Evolutionary conservation across 2,113 vertebrate genomes (phyloP), one percentile per base, ranked within the genome.

Genomic region (Circaetus cinerascens): DNA sequence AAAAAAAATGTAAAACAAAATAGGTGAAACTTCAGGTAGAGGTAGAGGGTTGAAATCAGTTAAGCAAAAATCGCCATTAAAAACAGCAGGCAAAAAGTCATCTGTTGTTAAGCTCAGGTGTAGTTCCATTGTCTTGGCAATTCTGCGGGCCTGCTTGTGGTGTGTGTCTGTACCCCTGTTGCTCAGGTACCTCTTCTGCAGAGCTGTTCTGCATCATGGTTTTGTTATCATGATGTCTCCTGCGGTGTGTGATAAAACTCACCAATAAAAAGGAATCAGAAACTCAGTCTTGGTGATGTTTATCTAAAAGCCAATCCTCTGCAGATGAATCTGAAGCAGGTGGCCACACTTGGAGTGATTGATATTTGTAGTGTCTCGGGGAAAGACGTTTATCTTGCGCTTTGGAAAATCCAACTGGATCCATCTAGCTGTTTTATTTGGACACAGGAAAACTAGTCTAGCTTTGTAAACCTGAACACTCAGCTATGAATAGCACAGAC

Each of bases 401-500:
- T 74, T 90, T 86, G 81, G 74, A 93, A 88, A 66, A 74, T 82
- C 50, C 53, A 79, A 2, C 68, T 90, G 78, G 63, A 90, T 97
- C 63, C 36, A 51, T 81, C 29, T 48, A 30, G 48, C 46, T 95
- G 43, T 89, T 94, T 86, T 82, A 36, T 57, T 96, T 88, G 88
- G 71, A 83, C 57, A 48, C 26, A n/a, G 59, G 51, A 90, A 67
- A 91, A 41, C 48, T 34, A 95, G 66, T 79, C 36, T 90, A 67
- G 82, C 76, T 66, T 72, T 95, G 45, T 92, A 96, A 96, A 78
- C 64, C 36, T 62, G 79, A 92, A 73, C 41, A 6, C 11, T 91
- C 48, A 18, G 63, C 87, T 93, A 30, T 74, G 73, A 89, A 86
- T 86, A 94, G 77, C 83, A 30, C 60, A 56, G 63, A 79, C 34